Percentiles rank a stretch among this genome's conserved stretches.
Evolutionary conservation across 2,888 invertebrate genomes (phyloP).

Genomic region (Lepidocyrtinus sp.): DNA sequence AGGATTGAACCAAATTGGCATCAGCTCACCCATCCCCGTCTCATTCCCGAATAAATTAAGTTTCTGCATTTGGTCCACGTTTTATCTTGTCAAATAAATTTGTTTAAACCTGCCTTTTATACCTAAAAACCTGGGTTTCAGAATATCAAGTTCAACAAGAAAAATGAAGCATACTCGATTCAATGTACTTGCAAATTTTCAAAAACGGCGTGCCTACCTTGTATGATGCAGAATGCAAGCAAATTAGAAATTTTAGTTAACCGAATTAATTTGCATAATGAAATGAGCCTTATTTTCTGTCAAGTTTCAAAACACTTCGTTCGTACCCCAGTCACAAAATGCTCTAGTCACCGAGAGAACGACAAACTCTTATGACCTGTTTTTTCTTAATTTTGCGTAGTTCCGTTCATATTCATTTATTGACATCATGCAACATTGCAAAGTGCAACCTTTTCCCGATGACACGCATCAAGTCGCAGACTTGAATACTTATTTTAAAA

Average conservation of each 20-base stretch:
- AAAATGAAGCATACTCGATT: neutral
- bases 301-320: neutral
- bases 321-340: too few relatives aligned
- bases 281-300: slow-evolving; percentile 8
- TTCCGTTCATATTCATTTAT: slow-evolving; percentile 44
- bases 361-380: slow-evolving; percentile 26
- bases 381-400: slow-evolving; percentile 28
- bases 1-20: slow-evolving; percentile 40
- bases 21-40: slow-evolving; percentile 7
- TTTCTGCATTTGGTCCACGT: neutral
- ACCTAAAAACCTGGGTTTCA: neutral
- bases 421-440: slow-evolving; percentile 23
- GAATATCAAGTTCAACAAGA: neutral
- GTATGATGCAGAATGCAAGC: too few relatives aligned
- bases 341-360: neutral
- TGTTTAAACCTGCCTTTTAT: neutral
- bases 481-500: too few relatives aligned
- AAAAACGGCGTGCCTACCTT: too few relatives aligned
- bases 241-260: neutral
- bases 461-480: too few relatives aligned
- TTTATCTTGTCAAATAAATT: neutral
- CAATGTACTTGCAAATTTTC: too few relatives aligned
- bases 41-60: neutral
- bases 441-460: too few relatives aligned
- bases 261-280: slow-evolving; percentile 46